Base-by-base conservation (phyloP, 2,113 vertebrate genomes). In the Poecile atricapillus region DNA sequence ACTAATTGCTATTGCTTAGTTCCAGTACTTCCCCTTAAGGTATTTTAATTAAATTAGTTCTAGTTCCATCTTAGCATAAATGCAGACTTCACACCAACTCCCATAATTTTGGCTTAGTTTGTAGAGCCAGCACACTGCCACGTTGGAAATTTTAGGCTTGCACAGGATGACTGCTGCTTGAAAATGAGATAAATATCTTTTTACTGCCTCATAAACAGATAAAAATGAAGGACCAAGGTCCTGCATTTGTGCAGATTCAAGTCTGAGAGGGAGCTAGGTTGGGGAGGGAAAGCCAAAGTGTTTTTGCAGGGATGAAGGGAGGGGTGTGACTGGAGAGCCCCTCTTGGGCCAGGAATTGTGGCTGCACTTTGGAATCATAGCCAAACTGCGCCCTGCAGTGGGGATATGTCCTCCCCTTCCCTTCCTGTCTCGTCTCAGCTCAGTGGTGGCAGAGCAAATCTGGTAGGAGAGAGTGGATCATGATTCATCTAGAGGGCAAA, bases 401-500 rank as follows among this genome's bases (percentile, higher is more conserved):
- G 15, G 8, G 30, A 35, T 44, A 28, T 79, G 67, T 47, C 21
- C 13, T 70, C 4, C 0, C 37, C 15, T 0, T 55, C 56, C 37
- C 18, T 79, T 15, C 14, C 43, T 43, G 15, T 39, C 39, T 39
- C 39, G 39, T 39, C 39, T 39, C 20, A 83, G 39, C 59, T 7
- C 1, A 1, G 33, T 17, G 14, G 30, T 27, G 31, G 16, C 73
- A 41, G 55, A 73, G 31, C 31, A 53, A 49, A 70, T 28, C 23
- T n/a, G 55, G 16, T 23, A 18, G 79, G 55, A 53, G 31, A 41
- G 20, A 28, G 7, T 31, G 27, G 23, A 18, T 73, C 16, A 7
- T 0, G 0, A 25, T 41, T 5, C 0, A 27, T 62, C 43, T 43
- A 28, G 60, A 63, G 20, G 9, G 5, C 0, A 0, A 37, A n/a